Conservation (phyloP, 2,797 vertebrate species). For the Aselliscus stoliczkanus region DNA sequence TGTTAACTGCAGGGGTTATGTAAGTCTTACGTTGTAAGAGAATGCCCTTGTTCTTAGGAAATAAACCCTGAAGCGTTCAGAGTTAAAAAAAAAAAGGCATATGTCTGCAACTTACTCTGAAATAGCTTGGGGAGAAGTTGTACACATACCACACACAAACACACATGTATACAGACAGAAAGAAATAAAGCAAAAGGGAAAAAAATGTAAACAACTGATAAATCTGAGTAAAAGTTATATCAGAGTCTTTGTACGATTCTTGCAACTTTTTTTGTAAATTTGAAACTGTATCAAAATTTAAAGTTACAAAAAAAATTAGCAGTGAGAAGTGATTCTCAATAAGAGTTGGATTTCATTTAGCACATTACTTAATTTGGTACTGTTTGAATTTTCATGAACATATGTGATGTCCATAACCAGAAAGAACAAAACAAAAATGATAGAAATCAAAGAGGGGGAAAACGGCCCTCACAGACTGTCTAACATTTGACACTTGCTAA, state of each 20-base stretch:
- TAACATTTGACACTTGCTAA: background rate
- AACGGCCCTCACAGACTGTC: background rate
- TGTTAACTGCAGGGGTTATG: constrained; percentile 16
- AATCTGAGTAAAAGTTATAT: background rate
- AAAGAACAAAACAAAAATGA: background rate
- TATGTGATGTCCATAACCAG: background rate
- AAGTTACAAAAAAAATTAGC: background rate
- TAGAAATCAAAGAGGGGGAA: background rate
- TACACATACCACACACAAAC: background rate
- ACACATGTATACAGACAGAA: background rate
- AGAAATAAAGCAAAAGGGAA: background rate
- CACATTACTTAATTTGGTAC: background rate
- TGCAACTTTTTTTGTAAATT: background rate
- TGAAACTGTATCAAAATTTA: background rate
- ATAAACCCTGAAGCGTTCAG: constrained; percentile 15
- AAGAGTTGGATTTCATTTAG: background rate
- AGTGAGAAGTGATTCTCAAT: background rate
- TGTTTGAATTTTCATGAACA: background rate
- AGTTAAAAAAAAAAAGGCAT: background rate
- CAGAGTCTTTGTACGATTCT: background rate
- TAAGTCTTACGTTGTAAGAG: background rate
- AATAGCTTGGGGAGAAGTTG: background rate
- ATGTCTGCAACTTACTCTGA: background rate
- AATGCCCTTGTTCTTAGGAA: constrained; percentile 32
- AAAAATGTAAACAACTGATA: background rate